Base-by-base conservation (phyloP, 2,888 invertebrate species). In the Arctia plantaginis region DNA sequence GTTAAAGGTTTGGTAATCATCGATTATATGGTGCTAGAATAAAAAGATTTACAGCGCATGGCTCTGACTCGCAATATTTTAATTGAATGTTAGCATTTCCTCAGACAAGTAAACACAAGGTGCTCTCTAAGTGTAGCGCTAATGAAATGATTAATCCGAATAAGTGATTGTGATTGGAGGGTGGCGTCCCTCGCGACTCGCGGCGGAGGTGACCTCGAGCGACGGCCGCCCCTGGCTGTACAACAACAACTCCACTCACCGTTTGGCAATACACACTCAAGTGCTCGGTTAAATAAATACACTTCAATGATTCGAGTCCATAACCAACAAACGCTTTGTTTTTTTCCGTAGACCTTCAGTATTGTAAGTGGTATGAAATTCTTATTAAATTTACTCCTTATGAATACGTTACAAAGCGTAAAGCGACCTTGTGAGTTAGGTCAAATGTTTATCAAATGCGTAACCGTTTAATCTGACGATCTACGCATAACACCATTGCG, bases 181-280 rank as follows among this genome's bases (percentile, higher is more conserved):
- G 27, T 12, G 13, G 55, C n/a, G 12, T 55, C n/a, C 20, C 30
- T 64, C 15, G 18, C 20, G n/a, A 8, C 3, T 33, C 18, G 33
- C 33, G 10, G 64, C 64, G 71, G 74, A 66, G 30, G 41, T 71
- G 75, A 47, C 82, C 82, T 79, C 75, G 71, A 70, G 27, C 33
- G 10, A 20, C 23, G 7, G 30, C 23, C 35, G 72, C 59, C 47
- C 74, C 68, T 76, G 69, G 73, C 71, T 65, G 71, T 72, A 75
- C 72, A 73, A 79, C 80, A 75, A 75, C 74, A 73, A 73, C 76
- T 66, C 55, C 70, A 74, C 70, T 73, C 66, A 72, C 59, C 76
- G 69, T 75, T 72, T 44, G 64, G 62, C 59, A 64, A 69, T 41
- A 30, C 41, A n/a, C 13, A 55, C 23, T 51, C 51, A 30, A 66